These are phyloP conservation scores for Epirrhoe tristata DNA, from an alignment of 2,888 invertebrate species.

Conservation along the genomic window DNA sequence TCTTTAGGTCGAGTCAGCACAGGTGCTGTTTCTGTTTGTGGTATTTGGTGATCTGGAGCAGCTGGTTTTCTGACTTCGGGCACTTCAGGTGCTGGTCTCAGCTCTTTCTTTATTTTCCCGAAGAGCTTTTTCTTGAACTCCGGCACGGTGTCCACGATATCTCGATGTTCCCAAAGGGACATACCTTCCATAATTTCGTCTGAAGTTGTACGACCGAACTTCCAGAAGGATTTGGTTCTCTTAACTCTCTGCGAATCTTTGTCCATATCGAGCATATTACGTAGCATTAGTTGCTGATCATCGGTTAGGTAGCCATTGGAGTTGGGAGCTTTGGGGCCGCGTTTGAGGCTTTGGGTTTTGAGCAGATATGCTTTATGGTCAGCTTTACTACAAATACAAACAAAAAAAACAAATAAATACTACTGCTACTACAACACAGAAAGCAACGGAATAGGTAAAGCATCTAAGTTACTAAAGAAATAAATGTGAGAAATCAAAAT, in stretches of 20 bases:
- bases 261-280: conserved; percentile 83
- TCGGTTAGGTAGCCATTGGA: conserved; percentile 83
- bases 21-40: conserved; percentile 64
- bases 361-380: conserved; percentile 74
- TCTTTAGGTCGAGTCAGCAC: conserved; percentile 67
- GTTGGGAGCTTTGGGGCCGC: conserved; percentile 66
- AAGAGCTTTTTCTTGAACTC: conserved; percentile 82
- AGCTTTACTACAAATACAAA: conserved; percentile 76
- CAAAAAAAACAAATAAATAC: conserved; percentile 54
- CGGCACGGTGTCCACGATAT: conserved; percentile 90
- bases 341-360: conserved; percentile 80
- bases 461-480: conserved; percentile 30
- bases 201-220: conserved; percentile 90
- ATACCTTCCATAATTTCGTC: conserved; percentile 93
- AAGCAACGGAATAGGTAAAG: conserved; percentile 58
- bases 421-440: conserved; percentile 57
- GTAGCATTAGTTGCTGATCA: conserved; percentile 81
- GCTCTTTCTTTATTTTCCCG: conserved; percentile 76
- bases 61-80: conserved; percentile 66
- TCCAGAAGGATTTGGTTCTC: conserved; percentile 94
- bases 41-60: conserved; percentile 58
- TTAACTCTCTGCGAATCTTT: conserved; percentile 89
- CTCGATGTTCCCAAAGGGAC: conserved; percentile 94
- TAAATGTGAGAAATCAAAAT: not conserved
- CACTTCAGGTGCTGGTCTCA: conserved; percentile 74